Conservation (phyloP, 2,888 invertebrate species). For the Tethea ocularis region DNA sequence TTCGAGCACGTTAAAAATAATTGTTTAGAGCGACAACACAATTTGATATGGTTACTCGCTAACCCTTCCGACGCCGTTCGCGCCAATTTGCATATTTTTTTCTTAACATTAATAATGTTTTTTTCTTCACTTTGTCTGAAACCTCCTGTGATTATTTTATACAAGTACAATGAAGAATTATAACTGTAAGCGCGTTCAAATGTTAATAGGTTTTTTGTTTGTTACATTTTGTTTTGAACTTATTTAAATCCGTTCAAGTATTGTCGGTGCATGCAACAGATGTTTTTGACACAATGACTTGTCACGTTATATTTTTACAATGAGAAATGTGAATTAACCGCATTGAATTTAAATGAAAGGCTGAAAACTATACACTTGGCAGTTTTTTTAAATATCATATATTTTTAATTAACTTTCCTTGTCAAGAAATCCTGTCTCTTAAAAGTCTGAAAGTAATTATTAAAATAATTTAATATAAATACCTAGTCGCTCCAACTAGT, state of each 20-base stretch:
- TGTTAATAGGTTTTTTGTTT: conserved; percentile 72
- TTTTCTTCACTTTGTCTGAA: conserved; percentile 58
- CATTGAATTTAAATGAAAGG: no score
- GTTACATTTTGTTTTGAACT: conserved; percentile 32
- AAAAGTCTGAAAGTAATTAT: no score
- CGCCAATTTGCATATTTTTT: conserved; percentile 67
- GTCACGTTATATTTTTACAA: background rate
- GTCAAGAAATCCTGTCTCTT: no score
- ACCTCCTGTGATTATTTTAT: conserved; percentile 59
- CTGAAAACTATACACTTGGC: no score
- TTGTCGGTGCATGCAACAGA: conserved; percentile 35
- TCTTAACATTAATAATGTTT: conserved; percentile 46
- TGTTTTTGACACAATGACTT: conserved; percentile 36
- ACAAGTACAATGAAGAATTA: conserved; percentile 63
- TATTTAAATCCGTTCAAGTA: conserved; percentile 45
- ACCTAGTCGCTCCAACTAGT: no score
- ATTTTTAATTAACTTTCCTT: no score
- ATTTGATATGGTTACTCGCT: conserved; percentile 42
- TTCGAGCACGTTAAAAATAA: background rate
- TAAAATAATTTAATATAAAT: no score
- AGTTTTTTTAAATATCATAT: no score
- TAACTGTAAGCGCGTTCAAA: conserved; percentile 66
- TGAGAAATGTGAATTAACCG: background rate
- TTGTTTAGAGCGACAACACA: conserved; percentile 29
- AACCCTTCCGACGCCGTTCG: conserved; percentile 48